phyloP scores from a whole-genome alignment of 1,140 invertebrate genomes.

The Brachionus koreanus region DNA sequence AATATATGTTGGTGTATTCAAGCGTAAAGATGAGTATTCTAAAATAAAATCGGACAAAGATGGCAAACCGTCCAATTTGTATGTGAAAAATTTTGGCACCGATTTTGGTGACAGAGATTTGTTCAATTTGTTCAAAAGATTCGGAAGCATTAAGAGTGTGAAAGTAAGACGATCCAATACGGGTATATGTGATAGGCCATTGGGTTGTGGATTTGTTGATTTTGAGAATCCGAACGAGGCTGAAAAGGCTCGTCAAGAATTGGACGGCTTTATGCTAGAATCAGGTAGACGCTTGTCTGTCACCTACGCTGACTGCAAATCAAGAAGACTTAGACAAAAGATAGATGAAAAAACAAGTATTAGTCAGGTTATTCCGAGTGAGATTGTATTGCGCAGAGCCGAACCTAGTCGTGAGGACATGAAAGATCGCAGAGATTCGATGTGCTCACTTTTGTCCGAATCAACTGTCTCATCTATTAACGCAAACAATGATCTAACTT shows the following conservation, averaged over 20 bases:
- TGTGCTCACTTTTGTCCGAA: conserved; percentile 18
- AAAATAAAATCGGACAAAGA: conserved; percentile 36
- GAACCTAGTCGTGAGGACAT: neutral
- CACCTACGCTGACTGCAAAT: conserved; percentile 39
- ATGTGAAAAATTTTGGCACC: conserved; percentile 43
- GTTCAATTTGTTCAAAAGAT: conserved; percentile 32
- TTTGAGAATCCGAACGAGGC: conserved; percentile 41
- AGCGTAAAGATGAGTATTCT: conserved; percentile 29
- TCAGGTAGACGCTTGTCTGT: conserved; percentile 10
- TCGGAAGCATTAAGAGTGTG: conserved; percentile 36
- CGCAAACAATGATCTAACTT: neutral
- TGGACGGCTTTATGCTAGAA: neutral
- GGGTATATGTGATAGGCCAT: neutral
- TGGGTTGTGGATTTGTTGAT: conserved; percentile 42
- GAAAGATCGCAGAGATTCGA: conserved; percentile 10
- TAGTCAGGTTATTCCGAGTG: neutral
- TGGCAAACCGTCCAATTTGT: conserved; percentile 37
- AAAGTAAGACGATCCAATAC: conserved; percentile 32
- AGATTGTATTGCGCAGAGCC: neutral
- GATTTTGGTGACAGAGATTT: conserved; percentile 33
- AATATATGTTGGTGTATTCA: conserved; percentile 40
- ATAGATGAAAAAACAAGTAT: neutral
- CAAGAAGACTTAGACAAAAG: conserved; percentile 9
- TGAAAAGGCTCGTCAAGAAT: conserved; percentile 1
- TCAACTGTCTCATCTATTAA: neutral